phyloP scores from a whole-genome alignment of 1,140 invertebrate genomes.

The Heliothis virescens region DNA sequence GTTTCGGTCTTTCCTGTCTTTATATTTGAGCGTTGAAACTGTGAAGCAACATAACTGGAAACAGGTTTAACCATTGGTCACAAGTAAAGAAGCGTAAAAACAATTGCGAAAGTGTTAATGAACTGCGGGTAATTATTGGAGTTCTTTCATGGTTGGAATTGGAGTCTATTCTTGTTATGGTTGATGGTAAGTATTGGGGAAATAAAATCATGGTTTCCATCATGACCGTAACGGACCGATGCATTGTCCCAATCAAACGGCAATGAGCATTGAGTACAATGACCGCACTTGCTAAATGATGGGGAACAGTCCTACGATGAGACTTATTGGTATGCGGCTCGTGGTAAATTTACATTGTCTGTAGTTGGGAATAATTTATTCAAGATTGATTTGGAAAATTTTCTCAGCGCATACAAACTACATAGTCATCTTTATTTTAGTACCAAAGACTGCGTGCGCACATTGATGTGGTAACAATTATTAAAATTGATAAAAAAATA shows the following conservation, averaged over 20 bases:
- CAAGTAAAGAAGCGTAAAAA: conserved; percentile 75
- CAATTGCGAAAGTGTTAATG: conserved; percentile 78
- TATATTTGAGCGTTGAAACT: conserved; percentile 17
- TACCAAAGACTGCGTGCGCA: neutral
- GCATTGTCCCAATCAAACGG: conserved; percentile 81
- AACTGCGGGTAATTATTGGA: conserved; percentile 62
- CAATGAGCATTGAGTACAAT: conserved; percentile 78
- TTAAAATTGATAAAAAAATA: conserved; percentile 12
- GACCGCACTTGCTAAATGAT: conserved; percentile 77
- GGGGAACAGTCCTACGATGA: conserved; percentile 64
- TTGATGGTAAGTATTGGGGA: conserved; percentile 62
- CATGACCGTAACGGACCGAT: conserved; percentile 69
- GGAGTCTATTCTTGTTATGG: conserved; percentile 66
- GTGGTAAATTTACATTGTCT: conserved; percentile 47
- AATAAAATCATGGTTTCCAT: conserved; percentile 68
- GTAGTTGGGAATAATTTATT: conserved; percentile 26
- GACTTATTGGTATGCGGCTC: conserved; percentile 55
- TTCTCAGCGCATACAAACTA: conserved; percentile 15
- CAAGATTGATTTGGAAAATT: conserved; percentile 8
- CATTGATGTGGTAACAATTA: conserved; percentile 18
- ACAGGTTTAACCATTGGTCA: conserved; percentile 63
- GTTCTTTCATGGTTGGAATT: conserved; percentile 66
- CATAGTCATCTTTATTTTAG: conserved; percentile 11
- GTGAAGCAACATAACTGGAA: conserved; percentile 20
- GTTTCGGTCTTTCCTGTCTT: conserved; percentile 39